Evolutionary conservation across 2,797 vertebrate genomes (phyloP).

Genomic region (Enteromius argenteus): DNA sequence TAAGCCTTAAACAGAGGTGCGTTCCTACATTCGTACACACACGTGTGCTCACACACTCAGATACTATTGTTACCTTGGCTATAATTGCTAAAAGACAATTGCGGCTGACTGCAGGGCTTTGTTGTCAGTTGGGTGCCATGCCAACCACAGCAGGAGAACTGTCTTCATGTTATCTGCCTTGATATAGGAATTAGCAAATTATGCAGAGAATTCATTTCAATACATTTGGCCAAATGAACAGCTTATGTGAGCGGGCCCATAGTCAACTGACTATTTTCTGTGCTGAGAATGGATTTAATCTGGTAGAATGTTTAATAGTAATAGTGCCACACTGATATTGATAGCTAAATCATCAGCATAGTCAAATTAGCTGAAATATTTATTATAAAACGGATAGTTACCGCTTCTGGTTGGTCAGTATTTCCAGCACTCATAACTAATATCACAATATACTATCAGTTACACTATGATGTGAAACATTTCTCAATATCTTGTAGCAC

Average conservation of each 20-base stretch:
- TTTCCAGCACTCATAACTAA: neutral
- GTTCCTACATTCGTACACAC: conserved; percentile 32
- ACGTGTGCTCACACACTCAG: conserved; percentile 26
- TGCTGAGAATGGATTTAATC: conserved; percentile 22
- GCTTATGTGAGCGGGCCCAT: conserved; percentile 7
- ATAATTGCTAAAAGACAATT: conserved; percentile 44
- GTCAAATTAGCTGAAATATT: neutral
- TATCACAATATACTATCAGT: neutral
- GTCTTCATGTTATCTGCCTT: conserved; percentile 46
- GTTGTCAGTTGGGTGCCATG: conserved; percentile 48
- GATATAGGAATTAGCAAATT: conserved; percentile 47
- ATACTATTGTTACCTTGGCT: conserved; percentile 53
- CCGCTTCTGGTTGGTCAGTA: neutral
- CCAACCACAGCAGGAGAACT: conserved; percentile 41
- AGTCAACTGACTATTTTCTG: neutral
- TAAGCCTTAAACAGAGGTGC: conserved; percentile 49
- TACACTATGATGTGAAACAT: neutral
- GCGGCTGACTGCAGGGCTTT: conserved; percentile 40
- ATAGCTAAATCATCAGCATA: neutral
- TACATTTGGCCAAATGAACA: conserved; percentile 29
- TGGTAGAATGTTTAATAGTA: neutral
- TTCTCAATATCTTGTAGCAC: neutral
- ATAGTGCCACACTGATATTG: neutral
- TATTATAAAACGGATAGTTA: neutral
- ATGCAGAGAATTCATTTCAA: conserved; percentile 27